Evolutionary conservation across 2,888 invertebrate genomes (phyloP).

Genomic region (Philereme transversata): DNA sequence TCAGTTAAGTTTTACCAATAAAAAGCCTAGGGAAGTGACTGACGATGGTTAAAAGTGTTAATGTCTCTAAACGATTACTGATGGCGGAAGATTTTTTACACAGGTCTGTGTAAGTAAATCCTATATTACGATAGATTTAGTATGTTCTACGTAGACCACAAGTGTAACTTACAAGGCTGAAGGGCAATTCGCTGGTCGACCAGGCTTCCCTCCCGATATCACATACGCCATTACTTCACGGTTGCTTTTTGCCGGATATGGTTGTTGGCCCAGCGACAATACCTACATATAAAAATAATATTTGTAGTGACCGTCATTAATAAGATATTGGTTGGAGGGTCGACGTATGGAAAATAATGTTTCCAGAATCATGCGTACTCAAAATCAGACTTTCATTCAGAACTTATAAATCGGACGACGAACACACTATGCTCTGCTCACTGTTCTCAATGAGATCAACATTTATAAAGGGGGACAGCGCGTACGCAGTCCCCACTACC

Average conservation of each 20-base stretch:
- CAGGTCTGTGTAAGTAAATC: too few relatives aligned
- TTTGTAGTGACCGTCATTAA: too few relatives aligned
- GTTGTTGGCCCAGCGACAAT: constrained; percentile 97
- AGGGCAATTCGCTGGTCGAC: constrained; percentile 93
- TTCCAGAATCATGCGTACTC: background rate
- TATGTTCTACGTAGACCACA: background rate
- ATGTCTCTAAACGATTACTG: too few relatives aligned
- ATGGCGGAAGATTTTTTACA: too few relatives aligned
- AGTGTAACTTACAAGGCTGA: constrained; percentile 86
- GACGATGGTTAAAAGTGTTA: too few relatives aligned
- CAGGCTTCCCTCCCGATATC: constrained; percentile 93
- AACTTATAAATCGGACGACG: too few relatives aligned
- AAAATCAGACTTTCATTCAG: too few relatives aligned
- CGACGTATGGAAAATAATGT: background rate
- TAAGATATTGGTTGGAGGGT: background rate
- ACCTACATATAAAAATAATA: constrained; percentile 73
- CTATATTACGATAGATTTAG: too few relatives aligned
- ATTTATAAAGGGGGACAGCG: constrained; percentile 24
- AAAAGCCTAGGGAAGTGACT: too few relatives aligned
- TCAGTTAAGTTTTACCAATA: too few relatives aligned
- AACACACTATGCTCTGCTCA: too few relatives aligned
- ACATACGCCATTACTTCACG: constrained; percentile 96
- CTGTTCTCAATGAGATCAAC: too few relatives aligned
- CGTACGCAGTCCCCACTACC: constrained; percentile 21
- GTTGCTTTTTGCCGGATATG: constrained; percentile 97